Evolutionary conservation across 2,888 invertebrate species (phyloP).

Genomic region (Atherix ibis): DNA sequence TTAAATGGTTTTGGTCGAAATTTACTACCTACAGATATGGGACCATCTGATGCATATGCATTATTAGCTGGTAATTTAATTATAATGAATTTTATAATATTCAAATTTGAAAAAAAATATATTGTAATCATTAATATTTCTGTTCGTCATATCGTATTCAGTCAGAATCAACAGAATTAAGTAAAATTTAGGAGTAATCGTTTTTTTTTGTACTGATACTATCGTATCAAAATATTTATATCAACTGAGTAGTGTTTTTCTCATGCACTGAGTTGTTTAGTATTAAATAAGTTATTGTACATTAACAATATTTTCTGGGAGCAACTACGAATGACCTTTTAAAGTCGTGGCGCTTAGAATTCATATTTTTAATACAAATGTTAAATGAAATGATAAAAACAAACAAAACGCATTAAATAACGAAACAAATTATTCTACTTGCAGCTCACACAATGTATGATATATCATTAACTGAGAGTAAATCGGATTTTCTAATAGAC

Average conservation of each 20-base stretch:
- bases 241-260: no score
- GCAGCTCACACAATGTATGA: constrained; percentile 34
- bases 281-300: no score
- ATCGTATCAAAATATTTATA: no score
- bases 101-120: no score
- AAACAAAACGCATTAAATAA: no score
- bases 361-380: not conserved
- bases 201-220: not conserved
- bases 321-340: no score
- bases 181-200: not conserved
- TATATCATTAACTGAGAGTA: constrained; percentile 37
- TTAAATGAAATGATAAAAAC: no score
- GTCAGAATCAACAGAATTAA: not conserved
- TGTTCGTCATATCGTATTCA: no score
- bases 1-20: constrained; percentile 38
- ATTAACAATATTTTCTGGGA: no score
- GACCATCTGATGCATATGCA: constrained; percentile 64
- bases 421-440: no score
- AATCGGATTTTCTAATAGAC: constrained; percentile 41
- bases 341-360: not conserved
- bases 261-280: no score
- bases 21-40: constrained; percentile 51
- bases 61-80: constrained; percentile 45
- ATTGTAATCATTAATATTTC: no score
- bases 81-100: not conserved